phyloP scores from a whole-genome alignment of 1,140 invertebrate species.

The Colletes latitarsis region DNA sequence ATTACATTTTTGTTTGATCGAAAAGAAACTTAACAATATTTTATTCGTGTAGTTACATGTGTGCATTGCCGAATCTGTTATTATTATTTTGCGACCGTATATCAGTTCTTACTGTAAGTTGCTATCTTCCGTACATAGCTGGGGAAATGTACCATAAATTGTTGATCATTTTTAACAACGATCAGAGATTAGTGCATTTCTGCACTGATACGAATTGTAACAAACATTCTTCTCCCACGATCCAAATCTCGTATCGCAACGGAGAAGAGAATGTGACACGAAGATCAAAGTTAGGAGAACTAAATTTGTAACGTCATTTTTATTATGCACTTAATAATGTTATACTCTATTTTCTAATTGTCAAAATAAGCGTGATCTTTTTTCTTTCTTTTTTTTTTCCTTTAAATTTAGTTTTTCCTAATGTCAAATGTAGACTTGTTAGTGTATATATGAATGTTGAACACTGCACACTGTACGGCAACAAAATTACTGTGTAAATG shows the following conservation, averaged over 20 bases:
- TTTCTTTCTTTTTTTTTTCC: neutral
- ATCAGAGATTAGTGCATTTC: neutral
- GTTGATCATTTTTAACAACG: slow-evolving; percentile 9
- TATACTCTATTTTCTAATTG: neutral
- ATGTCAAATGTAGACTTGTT: slow-evolving; percentile 17
- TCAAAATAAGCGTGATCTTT: neutral
- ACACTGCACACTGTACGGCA: slow-evolving; percentile 26
- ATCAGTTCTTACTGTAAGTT: slow-evolving; percentile 11
- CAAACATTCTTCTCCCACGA: neutral
- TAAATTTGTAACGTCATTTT: slow-evolving; percentile 11
- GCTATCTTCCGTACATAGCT: slow-evolving; percentile 4
- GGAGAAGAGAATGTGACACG: neutral
- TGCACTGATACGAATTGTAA: neutral
- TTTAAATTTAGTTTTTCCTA: slow-evolving; percentile 26
- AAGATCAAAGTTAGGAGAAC: slow-evolving; percentile 2
- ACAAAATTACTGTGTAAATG: slow-evolving; percentile 41
- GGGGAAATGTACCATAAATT: slow-evolving; percentile 14
- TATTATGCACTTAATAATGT: neutral
- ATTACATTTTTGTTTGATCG: neutral
- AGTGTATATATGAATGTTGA: slow-evolving; percentile 27
- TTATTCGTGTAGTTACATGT: slow-evolving; percentile 37
- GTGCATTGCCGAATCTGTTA: slow-evolving; percentile 38
- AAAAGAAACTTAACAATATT: neutral
- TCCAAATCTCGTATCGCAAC: neutral
- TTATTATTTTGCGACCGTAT: slow-evolving; percentile 17